Conservation (phyloP, 2,113 vertebrate species). For the Solea solea region DNA sequence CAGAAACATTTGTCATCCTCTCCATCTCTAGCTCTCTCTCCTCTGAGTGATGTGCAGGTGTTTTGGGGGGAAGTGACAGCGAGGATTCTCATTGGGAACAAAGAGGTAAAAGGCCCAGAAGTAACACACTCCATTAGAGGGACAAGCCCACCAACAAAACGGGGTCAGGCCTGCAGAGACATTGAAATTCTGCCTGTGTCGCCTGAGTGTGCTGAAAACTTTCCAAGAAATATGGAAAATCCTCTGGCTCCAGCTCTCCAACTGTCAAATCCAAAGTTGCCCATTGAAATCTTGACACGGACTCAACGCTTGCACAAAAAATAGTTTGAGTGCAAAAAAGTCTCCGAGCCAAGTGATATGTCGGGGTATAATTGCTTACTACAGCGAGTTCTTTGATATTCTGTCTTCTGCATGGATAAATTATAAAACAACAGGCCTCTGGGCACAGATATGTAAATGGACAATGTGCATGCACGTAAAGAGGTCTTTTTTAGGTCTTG, state of each 20-base stretch:
- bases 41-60: conserved; percentile 19
- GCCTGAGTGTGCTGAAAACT: conserved; percentile 3
- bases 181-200: conserved; percentile 33
- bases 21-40: background rate
- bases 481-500: background rate
- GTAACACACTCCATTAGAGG: conserved; percentile 24
- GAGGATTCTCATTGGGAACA: conserved; percentile 11
- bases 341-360: background rate
- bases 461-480: too few relatives aligned
- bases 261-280: conserved; percentile 16
- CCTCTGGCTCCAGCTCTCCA: background rate
- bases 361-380: background rate
- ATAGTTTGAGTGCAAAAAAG: background rate
- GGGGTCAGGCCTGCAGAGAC: conserved; percentile 27
- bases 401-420: background rate
- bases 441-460: background rate
- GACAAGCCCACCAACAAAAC: conserved; percentile 20
- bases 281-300: background rate
- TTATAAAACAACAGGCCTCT: background rate
- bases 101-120: conserved; percentile 16
- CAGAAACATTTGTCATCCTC: background rate
- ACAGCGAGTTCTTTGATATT: background rate
- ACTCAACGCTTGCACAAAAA: background rate
- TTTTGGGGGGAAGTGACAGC: background rate
- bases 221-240: conserved; percentile 17